These are phyloP conservation scores for Pelodytes ibericus DNA, from an alignment of 2,797 vertebrate species.

Conservation along the genomic window DNA sequence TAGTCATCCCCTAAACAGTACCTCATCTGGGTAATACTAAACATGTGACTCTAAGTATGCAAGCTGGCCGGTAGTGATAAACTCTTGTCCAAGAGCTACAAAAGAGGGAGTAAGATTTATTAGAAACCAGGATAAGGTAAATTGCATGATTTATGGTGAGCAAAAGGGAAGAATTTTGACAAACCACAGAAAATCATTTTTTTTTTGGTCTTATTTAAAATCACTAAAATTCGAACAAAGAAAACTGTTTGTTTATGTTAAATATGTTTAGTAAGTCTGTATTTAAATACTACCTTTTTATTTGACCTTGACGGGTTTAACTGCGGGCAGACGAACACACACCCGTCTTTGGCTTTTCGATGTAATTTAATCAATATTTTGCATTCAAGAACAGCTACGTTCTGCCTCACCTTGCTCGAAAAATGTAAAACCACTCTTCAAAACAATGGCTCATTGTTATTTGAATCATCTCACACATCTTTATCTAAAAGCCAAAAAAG, in stretches of 20 bases:
- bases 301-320: not conserved
- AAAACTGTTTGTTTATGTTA: not conserved
- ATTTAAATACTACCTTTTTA: not conserved
- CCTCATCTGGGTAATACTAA: not conserved
- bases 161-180: not conserved
- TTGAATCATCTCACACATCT: not conserved
- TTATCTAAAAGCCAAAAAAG: not conserved
- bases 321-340: not conserved
- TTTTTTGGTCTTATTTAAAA: not conserved
- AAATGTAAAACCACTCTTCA: not conserved
- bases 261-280: not conserved
- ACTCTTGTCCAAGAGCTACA: slow-evolving; percentile 7
- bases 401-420: not conserved
- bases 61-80: slow-evolving; percentile 10
- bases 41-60: slow-evolving; percentile 10
- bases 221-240: not conserved
- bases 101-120: not conserved
- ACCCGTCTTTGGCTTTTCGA: not conserved
- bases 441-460: not conserved
- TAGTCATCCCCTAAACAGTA: not conserved
- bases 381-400: not conserved
- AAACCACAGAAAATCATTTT: not conserved
- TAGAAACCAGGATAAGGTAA: slow-evolving; percentile 6
- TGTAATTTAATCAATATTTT: not conserved
- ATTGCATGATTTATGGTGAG: slow-evolving; percentile 4